Base-by-base conservation (phyloP, 2,888 invertebrate species). In the Drosophila rellima region DNA sequence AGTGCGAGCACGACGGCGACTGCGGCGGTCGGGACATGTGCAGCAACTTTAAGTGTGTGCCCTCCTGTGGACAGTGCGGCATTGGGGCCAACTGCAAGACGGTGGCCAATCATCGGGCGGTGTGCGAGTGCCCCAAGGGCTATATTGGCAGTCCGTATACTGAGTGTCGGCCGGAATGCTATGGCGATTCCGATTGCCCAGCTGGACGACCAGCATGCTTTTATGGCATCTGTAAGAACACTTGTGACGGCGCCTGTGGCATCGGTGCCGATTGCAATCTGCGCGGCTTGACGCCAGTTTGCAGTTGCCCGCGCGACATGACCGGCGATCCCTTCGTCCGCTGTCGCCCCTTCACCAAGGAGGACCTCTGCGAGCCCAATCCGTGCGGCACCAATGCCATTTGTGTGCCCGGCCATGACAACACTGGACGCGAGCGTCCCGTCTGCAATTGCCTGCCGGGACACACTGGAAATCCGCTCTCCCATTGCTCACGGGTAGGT, bases 241-340 rank as follows among this genome's bases (percentile, higher is more conserved):
- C 97, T 0, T 97, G 97, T 91, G 95, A 95, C 17, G 96, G 96
- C 51, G 95, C 95, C 6, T 97, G 97, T 85, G 97, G 97, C 42
- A 93, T 95, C 15, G 95, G 95, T 73, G 97, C 97, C 3, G 95
- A 97, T 84, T 97, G 97, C 92, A 91, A 91, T 66, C 71, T 97
- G 40, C 94, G 96, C 45, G 96, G 95, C 3, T 94, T 96, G 55
- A 97, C 96, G 5, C 96, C 97, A 0, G 95, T 97, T 15, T 97
- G 97, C 92, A 96, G 96, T 62, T 97, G 97, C 91, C 97, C 97
- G 0, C 95, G 94, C 89, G 96, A 96, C 88, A 97, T 96, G 96
- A 97, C 97, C 23, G 97, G 97, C 1, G 95, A 97, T 94, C 97
- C 97, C 3, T 97, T 97, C 92, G 94, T 95, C 2, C 94, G 94